Evolutionary conservation across 2,797 vertebrate species (phyloP).

Genomic region (Ptychadena robeensis): DNA sequence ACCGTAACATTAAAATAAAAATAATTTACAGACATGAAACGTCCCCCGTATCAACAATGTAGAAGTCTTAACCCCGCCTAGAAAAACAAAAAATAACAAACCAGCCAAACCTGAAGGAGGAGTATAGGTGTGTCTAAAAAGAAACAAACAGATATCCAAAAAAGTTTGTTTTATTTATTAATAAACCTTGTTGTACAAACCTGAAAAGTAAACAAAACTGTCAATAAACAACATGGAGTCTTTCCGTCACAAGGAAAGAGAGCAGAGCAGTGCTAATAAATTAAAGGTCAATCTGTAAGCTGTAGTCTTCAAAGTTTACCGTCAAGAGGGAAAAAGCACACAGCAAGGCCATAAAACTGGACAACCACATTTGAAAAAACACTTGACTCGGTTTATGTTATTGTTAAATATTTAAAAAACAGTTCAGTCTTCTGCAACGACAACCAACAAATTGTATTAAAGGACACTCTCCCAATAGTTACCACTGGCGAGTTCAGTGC

Average conservation of each 20-base stretch:
- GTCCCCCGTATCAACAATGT: background rate
- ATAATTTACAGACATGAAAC: constrained; percentile 14
- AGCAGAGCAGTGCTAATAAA: constrained; percentile 98
- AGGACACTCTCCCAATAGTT: constrained; percentile 92
- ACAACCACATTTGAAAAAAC: constrained; percentile 95
- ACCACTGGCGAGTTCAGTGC: constrained; percentile 97
- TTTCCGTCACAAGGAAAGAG: constrained; percentile 86
- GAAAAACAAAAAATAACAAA: constrained; percentile 5
- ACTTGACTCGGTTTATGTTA: constrained; percentile 88
- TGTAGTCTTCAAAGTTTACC: constrained; percentile 86
- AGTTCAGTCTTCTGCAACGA: constrained; percentile 96
- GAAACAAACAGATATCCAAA: constrained; percentile 71
- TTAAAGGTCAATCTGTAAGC: constrained; percentile 97
- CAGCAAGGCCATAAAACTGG: constrained; percentile 98
- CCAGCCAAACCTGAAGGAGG: constrained; percentile 9
- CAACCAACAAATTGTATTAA: constrained; percentile 92
- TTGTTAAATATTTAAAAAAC: constrained; percentile 98
- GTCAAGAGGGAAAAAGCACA: constrained; percentile 90
- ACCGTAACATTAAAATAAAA: constrained; percentile 7
- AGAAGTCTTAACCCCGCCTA: background rate
- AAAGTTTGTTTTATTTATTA: constrained; percentile 87
- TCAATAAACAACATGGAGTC: constrained; percentile 97
- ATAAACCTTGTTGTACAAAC: constrained; percentile 99
- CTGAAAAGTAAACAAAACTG: constrained; percentile 97
- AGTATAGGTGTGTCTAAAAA: constrained; percentile 1